Percentiles rank a stretch among this genome's conserved stretches.
Evolutionary conservation across 2,113 vertebrate genomes (phyloP).

Genomic region (Lepidothrix coronata): DNA sequence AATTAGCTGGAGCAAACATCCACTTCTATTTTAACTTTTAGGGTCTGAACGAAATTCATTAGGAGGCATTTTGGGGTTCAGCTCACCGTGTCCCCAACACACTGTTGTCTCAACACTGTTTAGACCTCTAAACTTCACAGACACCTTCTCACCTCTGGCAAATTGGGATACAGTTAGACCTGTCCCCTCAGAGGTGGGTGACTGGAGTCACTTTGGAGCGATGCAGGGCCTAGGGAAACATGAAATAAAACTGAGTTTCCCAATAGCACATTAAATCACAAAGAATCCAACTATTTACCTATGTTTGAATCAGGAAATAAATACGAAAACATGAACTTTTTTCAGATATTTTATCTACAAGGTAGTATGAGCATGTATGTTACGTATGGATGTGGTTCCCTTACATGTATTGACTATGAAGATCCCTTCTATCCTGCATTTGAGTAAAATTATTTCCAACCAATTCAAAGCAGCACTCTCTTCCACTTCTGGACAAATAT

Average conservation of each 20-base stretch:
- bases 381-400: neutral
- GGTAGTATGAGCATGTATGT: too few relatives aligned
- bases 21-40: neutral
- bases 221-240: neutral
- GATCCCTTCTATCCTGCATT: neutral
- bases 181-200: fast-evolving
- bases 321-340: neutral
- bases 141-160: neutral
- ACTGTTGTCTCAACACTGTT: neutral
- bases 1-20: neutral
- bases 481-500: neutral
- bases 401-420: neutral
- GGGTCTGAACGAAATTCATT: neutral
- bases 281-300: neutral
- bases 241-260: neutral
- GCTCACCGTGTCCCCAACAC: neutral
- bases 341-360: neutral
- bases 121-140: neutral
- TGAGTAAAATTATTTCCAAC: neutral
- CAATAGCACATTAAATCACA: neutral
- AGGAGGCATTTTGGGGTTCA: neutral
- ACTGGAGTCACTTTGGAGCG: fast-evolving
- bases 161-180: neutral
- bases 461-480: neutral
- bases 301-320: neutral